Evolutionary conservation across 2,797 vertebrate genomes (phyloP), one percentile per base, ranked within the genome.

Genomic region (Labeo calbasu): DNA sequence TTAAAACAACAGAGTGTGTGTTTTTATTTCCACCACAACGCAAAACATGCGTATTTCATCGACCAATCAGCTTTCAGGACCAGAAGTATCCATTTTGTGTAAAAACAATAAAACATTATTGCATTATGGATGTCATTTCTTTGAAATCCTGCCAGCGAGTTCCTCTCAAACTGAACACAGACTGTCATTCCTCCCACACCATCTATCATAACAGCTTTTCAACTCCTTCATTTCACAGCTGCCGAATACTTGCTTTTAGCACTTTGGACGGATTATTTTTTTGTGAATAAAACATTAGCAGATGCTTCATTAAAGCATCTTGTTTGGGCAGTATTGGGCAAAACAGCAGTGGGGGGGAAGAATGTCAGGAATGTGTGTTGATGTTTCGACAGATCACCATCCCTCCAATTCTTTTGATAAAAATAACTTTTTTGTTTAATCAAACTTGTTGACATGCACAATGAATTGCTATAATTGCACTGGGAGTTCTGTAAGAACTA

Each of bases 291-390:
- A 63, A 53, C 50, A 28, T 85, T 76, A 84, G 65, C 66, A 81
- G 70, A 50, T 1, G 6, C 10, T 61, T 72, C 51, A 77, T 11
- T 48, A 14, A 68, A 69, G 61, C 59, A 46, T 40, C 21, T 25
- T 75, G 46, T 55, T 51, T 71, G 48, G 32, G n/a, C 5, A 15
- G 8, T n/a, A 76, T 51, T 17, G 10, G 12, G 21, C 12, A 70
- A 75, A 78, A 78, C 10, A 80, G 46, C 40, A 69, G 28, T 19
- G 71, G 72, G 63, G 68, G 87, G 87, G 0, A 25, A 85, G 84
- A 92, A 90, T 85, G 89, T 79, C 2, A 19, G 88, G 87, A 92
- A 90, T 89, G 88, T 89, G 61, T 25, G n/a, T 77, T 77, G 86
- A 87, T 89, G 63, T 89, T 89, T 80, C 5, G 78, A 3, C 12